Conservation (phyloP, 2,888 invertebrate species). For the Euzophera pinguis region DNA sequence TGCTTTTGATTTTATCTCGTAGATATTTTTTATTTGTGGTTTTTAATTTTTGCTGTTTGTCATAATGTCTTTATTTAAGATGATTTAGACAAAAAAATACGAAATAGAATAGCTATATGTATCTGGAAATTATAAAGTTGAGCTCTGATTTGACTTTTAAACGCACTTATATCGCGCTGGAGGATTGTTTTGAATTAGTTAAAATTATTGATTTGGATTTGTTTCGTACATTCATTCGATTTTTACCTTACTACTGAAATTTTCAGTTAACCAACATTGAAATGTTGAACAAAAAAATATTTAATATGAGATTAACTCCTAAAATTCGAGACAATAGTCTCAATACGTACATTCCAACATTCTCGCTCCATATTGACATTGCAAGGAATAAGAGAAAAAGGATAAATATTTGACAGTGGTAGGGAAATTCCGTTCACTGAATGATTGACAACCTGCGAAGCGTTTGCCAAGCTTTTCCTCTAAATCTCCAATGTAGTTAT, state of each 20-base stretch:
- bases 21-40: not conserved
- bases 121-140: too few relatives aligned
- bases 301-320: slow-evolving; percentile 44
- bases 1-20: not conserved
- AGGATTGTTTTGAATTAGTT: too few relatives aligned
- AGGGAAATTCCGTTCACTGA: slow-evolving; percentile 43
- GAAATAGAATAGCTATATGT: too few relatives aligned
- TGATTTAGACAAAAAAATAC: too few relatives aligned
- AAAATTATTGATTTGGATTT: too few relatives aligned
- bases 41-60: not conserved
- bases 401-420: slow-evolving; percentile 61
- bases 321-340: slow-evolving; percentile 48
- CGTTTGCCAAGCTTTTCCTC: slow-evolving; percentile 35
- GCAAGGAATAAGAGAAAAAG: slow-evolving; percentile 45
- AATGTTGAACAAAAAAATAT: slow-evolving; percentile 33
- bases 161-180: too few relatives aligned
- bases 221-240: too few relatives aligned
- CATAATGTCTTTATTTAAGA: too few relatives aligned
- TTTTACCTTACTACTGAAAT: too few relatives aligned
- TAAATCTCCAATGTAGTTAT: slow-evolving; percentile 41
- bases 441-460: slow-evolving; percentile 53
- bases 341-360: slow-evolving; percentile 51
- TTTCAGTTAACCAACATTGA: too few relatives aligned
- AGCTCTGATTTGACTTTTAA: too few relatives aligned
- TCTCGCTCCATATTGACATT: slow-evolving; percentile 55